Evolutionary conservation across 1,140 invertebrate genomes (phyloP), one percentile per base, ranked within the genome.

Genomic region (Drosophila simulans): DNA sequence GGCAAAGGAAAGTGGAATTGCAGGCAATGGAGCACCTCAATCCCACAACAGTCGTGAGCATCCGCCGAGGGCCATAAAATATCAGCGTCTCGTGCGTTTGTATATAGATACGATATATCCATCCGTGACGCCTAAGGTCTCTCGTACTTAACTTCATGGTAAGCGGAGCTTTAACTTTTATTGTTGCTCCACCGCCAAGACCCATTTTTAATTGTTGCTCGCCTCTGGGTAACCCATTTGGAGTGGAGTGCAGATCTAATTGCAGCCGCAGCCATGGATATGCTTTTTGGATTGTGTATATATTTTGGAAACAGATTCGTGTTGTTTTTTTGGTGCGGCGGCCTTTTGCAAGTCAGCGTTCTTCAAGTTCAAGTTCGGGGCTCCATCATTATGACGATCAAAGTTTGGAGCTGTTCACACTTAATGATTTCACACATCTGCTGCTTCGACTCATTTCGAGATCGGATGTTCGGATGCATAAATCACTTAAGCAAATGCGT

Each of bases 301-400:
- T 63, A 5, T 56, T 72, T 65, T 43, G 12, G 40, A 42, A n/a
- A 17, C 15, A 42, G 59, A 58, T 56, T 77, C 22, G 64, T 40
- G 7, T 71, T 37, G 2, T 69, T 27, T 42, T 55, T 39, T 48
- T 17, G 17, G 39, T 31, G 34, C n/a, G 45, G 35, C 72, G 56
- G 45, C 71, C 60, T 76, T 79, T 73, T 66, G 66, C 75, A 46
- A 78, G 54, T 72, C 75, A 72, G 54, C 65, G 31, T 64, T 53
- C 83, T 86, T 88, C 83, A 86, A 86, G 83, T 86, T 86, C 83
- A 88, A 77, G 72, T 77, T 77, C 73, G 55, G 73, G 68, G 64
- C 63, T 48, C 54, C 43, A 63, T 72, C 80, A 78, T 86, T 82
- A 75, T 66, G 56, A 62, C 64, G 77, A 78, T 78, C 79, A 52